Conservation (phyloP, 2,888 invertebrate genomes). For the Yponomeuta cagnagella region DNA sequence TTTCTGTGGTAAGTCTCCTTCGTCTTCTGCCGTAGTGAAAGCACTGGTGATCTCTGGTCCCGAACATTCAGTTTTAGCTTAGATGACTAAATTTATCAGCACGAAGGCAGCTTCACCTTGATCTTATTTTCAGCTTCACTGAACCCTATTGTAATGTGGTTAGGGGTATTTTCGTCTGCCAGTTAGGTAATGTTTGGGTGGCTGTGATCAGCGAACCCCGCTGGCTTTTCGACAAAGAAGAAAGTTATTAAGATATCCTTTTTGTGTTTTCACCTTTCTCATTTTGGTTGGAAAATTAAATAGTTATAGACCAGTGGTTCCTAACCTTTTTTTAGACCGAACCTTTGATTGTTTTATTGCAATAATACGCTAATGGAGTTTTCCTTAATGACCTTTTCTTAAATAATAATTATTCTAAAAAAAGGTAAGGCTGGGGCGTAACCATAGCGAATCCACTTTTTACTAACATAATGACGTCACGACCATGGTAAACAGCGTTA, state of each 20-base stretch:
- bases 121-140: neutral
- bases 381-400: too few relatives aligned
- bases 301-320: too few relatives aligned
- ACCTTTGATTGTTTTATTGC: too few relatives aligned
- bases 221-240: neutral
- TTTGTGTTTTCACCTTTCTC: neutral
- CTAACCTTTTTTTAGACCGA: too few relatives aligned
- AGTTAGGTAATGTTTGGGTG: neutral
- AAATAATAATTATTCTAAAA: too few relatives aligned
- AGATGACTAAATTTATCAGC: neutral
- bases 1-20: neutral
- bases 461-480: too few relatives aligned
- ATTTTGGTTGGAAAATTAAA: too few relatives aligned
- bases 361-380: too few relatives aligned
- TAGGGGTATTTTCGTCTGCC: neutral
- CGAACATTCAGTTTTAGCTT: neutral
- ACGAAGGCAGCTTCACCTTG: neutral
- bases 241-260: neutral
- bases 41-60: neutral
- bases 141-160: neutral
- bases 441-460: too few relatives aligned
- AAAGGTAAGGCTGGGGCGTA: too few relatives aligned
- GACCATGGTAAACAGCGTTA: too few relatives aligned
- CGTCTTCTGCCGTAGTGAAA: neutral
- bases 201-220: neutral